Conservation (phyloP, 1,140 invertebrate species). For the Psilanteris sp. region DNA sequence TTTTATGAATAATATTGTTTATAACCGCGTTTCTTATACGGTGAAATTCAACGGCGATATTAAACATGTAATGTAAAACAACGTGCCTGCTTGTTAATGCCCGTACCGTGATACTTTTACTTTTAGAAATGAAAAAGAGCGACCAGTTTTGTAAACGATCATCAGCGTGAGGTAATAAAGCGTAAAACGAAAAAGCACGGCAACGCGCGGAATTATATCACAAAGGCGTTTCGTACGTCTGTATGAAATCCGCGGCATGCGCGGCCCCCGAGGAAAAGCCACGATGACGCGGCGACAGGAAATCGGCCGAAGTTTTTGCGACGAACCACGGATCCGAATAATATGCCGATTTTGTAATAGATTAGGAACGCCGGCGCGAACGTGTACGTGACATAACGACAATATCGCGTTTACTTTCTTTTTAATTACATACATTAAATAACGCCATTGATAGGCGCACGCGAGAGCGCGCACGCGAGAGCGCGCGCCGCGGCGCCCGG, state of each 20-base stretch:
- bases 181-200: slow-evolving; percentile 1
- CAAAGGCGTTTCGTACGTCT: no score
- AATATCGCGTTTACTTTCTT: slow-evolving; percentile 48
- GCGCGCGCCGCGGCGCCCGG: no score
- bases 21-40: slow-evolving; percentile 2
- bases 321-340: background rate
- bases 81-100: slow-evolving; percentile 3
- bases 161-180: slow-evolving; percentile 10
- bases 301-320: background rate
- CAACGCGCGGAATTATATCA: slow-evolving; percentile 3
- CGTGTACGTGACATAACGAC: slow-evolving; percentile 27
- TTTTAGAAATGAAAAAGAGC: slow-evolving; percentile 9
- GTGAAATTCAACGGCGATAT: slow-evolving; percentile 3
- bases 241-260: no score
- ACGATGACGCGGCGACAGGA: no score
- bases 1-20: slow-evolving; percentile 7
- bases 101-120: slow-evolving; percentile 23
- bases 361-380: slow-evolving; percentile 14
- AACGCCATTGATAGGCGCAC: slow-evolving; percentile 37
- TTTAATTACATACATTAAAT: slow-evolving; percentile 56
- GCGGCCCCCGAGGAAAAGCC: no score
- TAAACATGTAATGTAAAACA: slow-evolving; percentile 2
- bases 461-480: no score
- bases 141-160: slow-evolving; percentile 4
- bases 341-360: slow-evolving; percentile 31